phyloP scores from a whole-genome alignment of 2,113 vertebrate species.

The Calyptomena viridis region DNA sequence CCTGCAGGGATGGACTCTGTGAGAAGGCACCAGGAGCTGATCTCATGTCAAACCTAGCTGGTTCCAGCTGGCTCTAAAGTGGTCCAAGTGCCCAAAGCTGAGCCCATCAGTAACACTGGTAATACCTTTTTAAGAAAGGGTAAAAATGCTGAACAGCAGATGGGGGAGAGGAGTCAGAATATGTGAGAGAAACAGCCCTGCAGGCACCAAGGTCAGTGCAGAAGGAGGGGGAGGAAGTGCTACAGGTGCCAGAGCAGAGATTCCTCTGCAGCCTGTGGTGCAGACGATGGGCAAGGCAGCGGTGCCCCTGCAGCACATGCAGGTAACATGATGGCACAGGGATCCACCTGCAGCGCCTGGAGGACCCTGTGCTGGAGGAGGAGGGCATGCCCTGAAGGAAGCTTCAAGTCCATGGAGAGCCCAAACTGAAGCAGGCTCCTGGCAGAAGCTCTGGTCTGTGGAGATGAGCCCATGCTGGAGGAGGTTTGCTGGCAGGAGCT shows the following conservation, averaged over 20 bases:
- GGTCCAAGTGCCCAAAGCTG: neutral
- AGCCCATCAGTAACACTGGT: neutral
- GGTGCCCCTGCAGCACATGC: neutral
- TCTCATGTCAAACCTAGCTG: neutral
- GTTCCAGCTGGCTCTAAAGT: neutral
- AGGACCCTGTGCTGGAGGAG: neutral
- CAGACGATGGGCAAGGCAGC: neutral
- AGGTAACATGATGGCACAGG: neutral
- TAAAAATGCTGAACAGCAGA: neutral
- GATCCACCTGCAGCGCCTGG: fast-evolving
- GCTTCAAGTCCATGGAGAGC: neutral
- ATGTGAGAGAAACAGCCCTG: neutral
- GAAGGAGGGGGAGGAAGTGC: neutral
- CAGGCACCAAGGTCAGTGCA: neutral
- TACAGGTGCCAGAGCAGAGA: neutral
- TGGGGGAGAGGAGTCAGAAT: neutral
- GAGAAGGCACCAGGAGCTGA: neutral
- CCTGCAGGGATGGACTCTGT: neutral
- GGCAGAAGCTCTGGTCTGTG: neutral
- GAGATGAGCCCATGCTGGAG: neutral
- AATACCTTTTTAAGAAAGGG: neutral
- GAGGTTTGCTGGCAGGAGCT: neutral
- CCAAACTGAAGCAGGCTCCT: neutral
- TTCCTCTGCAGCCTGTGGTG: neutral
- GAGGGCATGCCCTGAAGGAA: neutral